Evolutionary conservation across 1,140 invertebrate genomes (phyloP), one percentile per base, ranked within the genome.

Genomic region (Neodiprion lecontei): DNA sequence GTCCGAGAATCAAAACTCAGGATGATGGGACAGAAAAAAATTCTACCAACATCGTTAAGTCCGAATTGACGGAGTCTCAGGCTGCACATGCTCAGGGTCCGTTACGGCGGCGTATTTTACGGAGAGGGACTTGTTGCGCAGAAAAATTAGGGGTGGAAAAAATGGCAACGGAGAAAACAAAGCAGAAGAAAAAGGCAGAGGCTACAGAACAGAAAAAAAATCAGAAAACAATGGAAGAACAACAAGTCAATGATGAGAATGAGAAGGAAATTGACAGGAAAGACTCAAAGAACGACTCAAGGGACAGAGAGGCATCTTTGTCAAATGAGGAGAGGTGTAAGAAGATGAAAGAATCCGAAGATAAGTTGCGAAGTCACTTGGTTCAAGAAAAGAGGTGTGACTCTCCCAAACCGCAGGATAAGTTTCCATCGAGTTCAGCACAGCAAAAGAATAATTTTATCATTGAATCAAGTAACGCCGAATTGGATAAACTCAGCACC

Each of bases 251-350:
- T 40, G 79, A 81, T 47, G 23, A 14, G 77, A 69, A 48, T 65
- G 12, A 14, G 11, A 72, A 72, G 1, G 72, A 73, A 17, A 50
- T 50, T 21, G 72, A 76, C 1, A 67, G 23, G n/a, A 28, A 73
- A 82, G 77, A 75, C 74, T 74, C 28, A 81, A 80, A 49, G 79
- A 72, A 65, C 50, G 65, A 28, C 61, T 53, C 7, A n/a, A 68
- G 53, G 12, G 12, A 14, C 7, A 9, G 68, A 67, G 5, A 40
- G 5, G 28, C 1, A 40, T 40, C 28, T 40, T 40, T 40, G 28
- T 40, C 28, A 40, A 40, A 40, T 40, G 28, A 40, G 28, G 28
- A 40, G 28, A 40, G 28, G 28, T 40, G 1, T 40, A 40, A 40
- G 1, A 40, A 40, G 28, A 40, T 40, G 28, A 40, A 40, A 40